Conservation (phyloP, 2,797 vertebrate genomes). For the Bradypus variegatus region DNA sequence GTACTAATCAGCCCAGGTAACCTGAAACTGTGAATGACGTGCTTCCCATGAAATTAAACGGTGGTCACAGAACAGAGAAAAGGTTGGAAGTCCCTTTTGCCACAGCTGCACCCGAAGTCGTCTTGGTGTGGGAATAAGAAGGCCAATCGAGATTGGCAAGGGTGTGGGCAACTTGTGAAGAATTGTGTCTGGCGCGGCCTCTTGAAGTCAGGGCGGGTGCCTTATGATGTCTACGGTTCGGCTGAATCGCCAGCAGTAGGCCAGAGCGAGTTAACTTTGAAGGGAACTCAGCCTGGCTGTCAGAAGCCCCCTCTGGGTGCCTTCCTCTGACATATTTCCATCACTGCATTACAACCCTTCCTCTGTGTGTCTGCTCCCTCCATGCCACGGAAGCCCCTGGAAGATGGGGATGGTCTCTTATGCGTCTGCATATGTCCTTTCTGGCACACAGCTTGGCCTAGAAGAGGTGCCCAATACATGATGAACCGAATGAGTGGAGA, state of each 20-base stretch:
- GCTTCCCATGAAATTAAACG: neutral
- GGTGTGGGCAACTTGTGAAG: neutral
- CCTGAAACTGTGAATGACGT: neutral
- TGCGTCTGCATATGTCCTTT: neutral
- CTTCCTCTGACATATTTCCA: accelerated
- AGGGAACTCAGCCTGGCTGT: neutral
- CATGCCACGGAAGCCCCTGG: neutral
- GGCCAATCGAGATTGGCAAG: neutral
- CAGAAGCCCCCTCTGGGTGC: neutral
- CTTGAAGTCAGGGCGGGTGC: neutral
- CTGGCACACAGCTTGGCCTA: neutral
- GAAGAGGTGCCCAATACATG: neutral
- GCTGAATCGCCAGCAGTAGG: accelerated
- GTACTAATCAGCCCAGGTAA: neutral
- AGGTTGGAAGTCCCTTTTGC: accelerated
- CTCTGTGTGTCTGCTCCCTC: accelerated
- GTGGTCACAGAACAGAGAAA: neutral
- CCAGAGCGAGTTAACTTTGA: neutral
- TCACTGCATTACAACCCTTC: neutral
- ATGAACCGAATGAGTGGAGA: neutral
- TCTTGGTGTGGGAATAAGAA: neutral
- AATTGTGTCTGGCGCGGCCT: neutral
- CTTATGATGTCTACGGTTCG: neutral
- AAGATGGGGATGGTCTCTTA: neutral
- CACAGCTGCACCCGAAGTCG: accelerated